These are phyloP conservation scores for Bilobella aurantiaca DNA, from an alignment of 1,140 invertebrate species.

Conservation along the genomic window DNA sequence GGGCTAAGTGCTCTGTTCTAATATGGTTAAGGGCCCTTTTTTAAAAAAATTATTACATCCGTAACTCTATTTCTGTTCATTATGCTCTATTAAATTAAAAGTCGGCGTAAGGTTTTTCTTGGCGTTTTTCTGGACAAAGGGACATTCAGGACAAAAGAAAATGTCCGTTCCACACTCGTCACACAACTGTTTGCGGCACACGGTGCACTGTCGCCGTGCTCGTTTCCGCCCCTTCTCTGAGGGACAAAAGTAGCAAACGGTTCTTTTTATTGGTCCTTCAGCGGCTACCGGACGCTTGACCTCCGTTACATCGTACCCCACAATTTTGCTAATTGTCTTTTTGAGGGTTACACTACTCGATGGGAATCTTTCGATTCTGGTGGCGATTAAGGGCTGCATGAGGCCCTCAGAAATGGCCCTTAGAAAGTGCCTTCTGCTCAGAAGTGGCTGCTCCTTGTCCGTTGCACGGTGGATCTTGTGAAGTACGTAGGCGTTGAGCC, in stretches of 20 bases:
- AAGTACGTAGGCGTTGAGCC: neutral
- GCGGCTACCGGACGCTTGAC: neutral
- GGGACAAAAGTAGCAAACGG: neutral
- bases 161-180: neutral
- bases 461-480: neutral
- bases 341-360: neutral
- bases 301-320: neutral
- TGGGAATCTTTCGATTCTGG: neutral
- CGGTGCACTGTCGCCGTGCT: neutral
- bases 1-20: no score
- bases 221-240: neutral
- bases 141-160: neutral
- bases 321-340: neutral
- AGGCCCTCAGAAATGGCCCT: neutral
- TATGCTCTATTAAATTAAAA: no score
- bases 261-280: neutral
- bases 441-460: neutral
- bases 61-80: no score
- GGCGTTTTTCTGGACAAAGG: neutral
- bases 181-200: neutral
- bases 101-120: no score
- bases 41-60: no score
- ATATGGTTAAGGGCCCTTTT: no score
- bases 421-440: neutral
- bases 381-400: neutral